Percentiles rank a stretch among this genome's conserved stretches.
Evolutionary conservation across 2,113 vertebrate genomes (phyloP).

Genomic region (Thymallus thymallus): DNA sequence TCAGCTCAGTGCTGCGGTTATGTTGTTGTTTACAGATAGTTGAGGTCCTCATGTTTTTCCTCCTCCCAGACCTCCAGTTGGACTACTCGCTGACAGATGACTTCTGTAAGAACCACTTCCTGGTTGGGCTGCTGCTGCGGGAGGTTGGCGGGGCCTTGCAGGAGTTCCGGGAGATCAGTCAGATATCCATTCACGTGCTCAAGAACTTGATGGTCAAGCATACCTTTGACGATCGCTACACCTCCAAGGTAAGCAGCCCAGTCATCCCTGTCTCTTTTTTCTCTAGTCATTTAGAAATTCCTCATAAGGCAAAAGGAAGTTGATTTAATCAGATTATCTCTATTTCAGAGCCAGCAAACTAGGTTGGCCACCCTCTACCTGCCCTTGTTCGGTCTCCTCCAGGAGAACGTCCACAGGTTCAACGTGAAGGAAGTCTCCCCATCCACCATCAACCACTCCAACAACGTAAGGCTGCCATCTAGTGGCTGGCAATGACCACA

Average conservation of each 20-base stretch:
- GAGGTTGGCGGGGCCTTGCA: slow-evolving; percentile 91
- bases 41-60: slow-evolving; percentile 6
- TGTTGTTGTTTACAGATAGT: not conserved
- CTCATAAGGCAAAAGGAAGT: not conserved
- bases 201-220: slow-evolving; percentile 97
- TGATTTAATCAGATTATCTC: not conserved
- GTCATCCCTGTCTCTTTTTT: not conserved
- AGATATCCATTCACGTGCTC: slow-evolving; percentile 88
- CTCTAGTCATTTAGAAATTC: not conserved
- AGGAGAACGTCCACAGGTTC: slow-evolving; percentile 90
- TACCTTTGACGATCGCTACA: slow-evolving; percentile 91
- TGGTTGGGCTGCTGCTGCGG: slow-evolving; percentile 90
- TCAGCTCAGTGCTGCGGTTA: not conserved
- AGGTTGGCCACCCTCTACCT: slow-evolving; percentile 94
- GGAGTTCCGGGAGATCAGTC: slow-evolving; percentile 86
- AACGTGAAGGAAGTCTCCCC: slow-evolving; percentile 84
- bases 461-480: slow-evolving; percentile 15
- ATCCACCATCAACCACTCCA: slow-evolving; percentile 74
- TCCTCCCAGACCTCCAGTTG: slow-evolving; percentile 85
- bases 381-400: slow-evolving; percentile 90
- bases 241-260: slow-evolving; percentile 79
- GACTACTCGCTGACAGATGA: slow-evolving; percentile 96
- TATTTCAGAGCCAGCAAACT: slow-evolving; percentile 88
- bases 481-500: too few species aligned
- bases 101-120: slow-evolving; percentile 96